Evolutionary conservation across 1,140 invertebrate species (phyloP).

Genomic region (Bombus impatiens): DNA sequence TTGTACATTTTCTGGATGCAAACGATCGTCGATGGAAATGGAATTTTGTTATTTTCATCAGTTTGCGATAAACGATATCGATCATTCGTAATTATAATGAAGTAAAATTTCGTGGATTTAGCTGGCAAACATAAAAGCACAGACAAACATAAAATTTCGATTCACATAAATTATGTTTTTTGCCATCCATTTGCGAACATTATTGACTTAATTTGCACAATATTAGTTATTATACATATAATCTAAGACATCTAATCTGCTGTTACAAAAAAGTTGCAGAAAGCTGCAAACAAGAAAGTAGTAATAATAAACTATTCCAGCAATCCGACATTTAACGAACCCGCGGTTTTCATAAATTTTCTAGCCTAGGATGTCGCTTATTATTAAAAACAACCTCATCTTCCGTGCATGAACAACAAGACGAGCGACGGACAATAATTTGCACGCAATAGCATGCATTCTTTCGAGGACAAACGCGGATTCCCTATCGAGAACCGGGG

Average conservation of each 20-base stretch:
- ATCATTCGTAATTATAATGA: neutral
- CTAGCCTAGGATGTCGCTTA: neutral
- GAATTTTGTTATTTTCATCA: neutral
- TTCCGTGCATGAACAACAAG: neutral
- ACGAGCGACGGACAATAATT: constrained; percentile 15
- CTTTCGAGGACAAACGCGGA: constrained; percentile 3
- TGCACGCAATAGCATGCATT: constrained; percentile 1
- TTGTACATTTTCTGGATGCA: no score
- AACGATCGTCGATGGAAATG: neutral
- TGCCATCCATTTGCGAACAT: neutral
- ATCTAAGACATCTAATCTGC: no score
- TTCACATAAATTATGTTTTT: neutral
- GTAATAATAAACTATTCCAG: neutral
- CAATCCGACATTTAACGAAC: neutral
- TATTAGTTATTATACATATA: no score
- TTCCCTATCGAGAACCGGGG: neutral
- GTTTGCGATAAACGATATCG: neutral
- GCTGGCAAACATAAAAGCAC: no score
- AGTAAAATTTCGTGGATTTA: neutral
- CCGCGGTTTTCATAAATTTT: neutral
- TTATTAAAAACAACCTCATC: neutral
- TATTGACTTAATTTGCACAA: no score
- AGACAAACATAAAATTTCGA: neutral
- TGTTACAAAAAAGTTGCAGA: no score
- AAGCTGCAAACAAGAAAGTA: neutral